Percentiles rank a stretch among this genome's conserved stretches.
Conservation (phyloP, 1,140 invertebrate genomes). For the Drosophila subobscura region DNA sequence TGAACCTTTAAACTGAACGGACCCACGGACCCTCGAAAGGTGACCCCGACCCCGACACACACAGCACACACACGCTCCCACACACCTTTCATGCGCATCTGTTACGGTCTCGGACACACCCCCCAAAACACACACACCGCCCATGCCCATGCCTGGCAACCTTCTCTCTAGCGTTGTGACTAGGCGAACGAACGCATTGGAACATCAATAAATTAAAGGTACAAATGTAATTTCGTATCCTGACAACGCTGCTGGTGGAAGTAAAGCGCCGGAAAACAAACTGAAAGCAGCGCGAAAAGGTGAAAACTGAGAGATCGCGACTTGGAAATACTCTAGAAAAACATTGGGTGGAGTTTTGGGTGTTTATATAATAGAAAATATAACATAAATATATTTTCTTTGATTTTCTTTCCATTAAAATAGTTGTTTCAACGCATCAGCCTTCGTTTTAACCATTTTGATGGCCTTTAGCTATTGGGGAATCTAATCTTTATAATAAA, state of each 20-base stretch:
- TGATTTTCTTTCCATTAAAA: too few species aligned
- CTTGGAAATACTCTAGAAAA: constrained; percentile 8
- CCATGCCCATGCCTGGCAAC: background rate
- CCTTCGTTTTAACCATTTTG: too few species aligned
- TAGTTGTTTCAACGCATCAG: too few species aligned
- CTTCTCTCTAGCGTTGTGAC: constrained; percentile 10
- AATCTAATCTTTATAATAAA: too few species aligned
- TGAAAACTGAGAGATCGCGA: background rate
- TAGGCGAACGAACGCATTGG: constrained; percentile 63
- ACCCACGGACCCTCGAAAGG: constrained; percentile 11
- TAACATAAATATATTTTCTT: too few species aligned
- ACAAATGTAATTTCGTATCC: constrained; percentile 79
- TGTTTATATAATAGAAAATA: too few species aligned
- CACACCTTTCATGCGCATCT: constrained; percentile 37
- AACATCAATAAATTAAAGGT: constrained; percentile 80
- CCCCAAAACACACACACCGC: constrained; percentile 20
- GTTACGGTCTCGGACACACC: constrained; percentile 44
- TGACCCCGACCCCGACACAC: constrained; percentile 43
- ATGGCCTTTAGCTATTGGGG: too few species aligned
- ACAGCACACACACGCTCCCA: constrained; percentile 8
- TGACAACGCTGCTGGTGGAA: constrained; percentile 22
- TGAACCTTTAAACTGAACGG: constrained; percentile 58
- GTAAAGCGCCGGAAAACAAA: constrained; percentile 20
- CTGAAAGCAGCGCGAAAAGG: constrained; percentile 2
- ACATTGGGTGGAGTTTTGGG: too few species aligned